phyloP scores from a whole-genome alignment of 2,113 vertebrate species.

The Rhabdomys dilectus region DNA sequence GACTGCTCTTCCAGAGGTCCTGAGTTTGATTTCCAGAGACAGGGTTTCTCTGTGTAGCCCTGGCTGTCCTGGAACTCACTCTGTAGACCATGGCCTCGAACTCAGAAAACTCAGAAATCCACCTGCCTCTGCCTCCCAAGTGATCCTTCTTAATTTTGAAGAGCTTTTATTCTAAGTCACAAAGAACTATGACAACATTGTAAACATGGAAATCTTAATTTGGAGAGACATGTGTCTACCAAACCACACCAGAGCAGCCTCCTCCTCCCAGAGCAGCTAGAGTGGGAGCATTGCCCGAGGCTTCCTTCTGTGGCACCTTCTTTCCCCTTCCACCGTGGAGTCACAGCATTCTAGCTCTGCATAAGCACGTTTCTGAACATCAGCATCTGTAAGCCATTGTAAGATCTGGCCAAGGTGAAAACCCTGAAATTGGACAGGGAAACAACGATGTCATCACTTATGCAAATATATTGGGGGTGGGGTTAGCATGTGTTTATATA shows the following conservation, averaged over 20 bases:
- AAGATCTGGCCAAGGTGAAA: neutral
- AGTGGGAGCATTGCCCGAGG: neutral
- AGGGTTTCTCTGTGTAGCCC: too few relatives aligned
- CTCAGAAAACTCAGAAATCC: too few relatives aligned
- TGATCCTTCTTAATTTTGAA: constrained; percentile 43
- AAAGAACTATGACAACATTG: neutral
- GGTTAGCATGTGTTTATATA: neutral
- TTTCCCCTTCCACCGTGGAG: neutral
- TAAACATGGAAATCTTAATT: neutral
- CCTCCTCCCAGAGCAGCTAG: too few relatives aligned
- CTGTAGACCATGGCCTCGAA: too few relatives aligned
- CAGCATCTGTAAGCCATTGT: neutral
- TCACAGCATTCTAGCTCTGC: neutral
- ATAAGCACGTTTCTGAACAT: neutral
- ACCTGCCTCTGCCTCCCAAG: too few relatives aligned
- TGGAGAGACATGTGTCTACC: neutral
- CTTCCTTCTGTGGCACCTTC: neutral
- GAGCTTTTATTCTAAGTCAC: neutral
- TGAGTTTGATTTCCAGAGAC: too few relatives aligned
- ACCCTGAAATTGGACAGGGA: neutral
- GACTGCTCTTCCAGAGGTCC: too few relatives aligned
- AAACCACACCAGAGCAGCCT: too few relatives aligned
- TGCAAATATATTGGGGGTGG: neutral
- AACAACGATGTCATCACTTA: neutral
- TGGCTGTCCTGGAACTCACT: too few relatives aligned